Evolutionary conservation across 2,113 vertebrate species (phyloP).

Genomic region (Copsychus sechellarum): DNA sequence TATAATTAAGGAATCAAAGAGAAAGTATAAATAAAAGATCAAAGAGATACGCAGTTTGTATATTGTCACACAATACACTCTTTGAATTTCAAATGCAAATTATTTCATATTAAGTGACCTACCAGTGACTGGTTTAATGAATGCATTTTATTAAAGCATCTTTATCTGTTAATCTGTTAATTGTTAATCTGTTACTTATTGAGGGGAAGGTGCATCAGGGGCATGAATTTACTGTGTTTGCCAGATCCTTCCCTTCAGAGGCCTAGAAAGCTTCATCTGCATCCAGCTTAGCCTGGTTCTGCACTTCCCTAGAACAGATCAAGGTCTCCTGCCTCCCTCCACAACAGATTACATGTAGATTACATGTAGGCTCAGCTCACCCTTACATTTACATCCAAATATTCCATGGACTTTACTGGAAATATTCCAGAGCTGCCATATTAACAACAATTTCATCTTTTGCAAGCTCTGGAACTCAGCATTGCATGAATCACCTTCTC

Average conservation of each 20-base stretch:
- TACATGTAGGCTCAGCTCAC: neutral
- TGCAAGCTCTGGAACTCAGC: neutral
- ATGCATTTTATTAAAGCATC: neutral
- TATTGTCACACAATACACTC: neutral
- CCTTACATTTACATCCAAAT: neutral
- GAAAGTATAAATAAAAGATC: neutral
- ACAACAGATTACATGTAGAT: neutral
- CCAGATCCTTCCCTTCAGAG: neutral
- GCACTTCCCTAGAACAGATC: neutral
- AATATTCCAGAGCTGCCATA: neutral
- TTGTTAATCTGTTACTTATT: neutral
- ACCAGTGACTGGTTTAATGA: neutral
- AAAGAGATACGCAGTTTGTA: neutral
- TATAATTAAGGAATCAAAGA: neutral
- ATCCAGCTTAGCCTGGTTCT: neutral
- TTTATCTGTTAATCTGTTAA: neutral
- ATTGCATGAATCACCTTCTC: neutral
- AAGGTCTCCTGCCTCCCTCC: neutral
- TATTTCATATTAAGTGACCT: neutral
- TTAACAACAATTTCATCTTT: neutral
- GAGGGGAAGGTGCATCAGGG: neutral
- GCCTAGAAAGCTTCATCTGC: neutral
- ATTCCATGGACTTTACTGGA: neutral
- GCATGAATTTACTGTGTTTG: neutral
- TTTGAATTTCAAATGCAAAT: neutral